A percentile compares a stretch with the other conserved stretches of the same genome.
phyloP scores from a whole-genome alignment of 2,797 vertebrate species.

The Hipposideros larvatus region DNA sequence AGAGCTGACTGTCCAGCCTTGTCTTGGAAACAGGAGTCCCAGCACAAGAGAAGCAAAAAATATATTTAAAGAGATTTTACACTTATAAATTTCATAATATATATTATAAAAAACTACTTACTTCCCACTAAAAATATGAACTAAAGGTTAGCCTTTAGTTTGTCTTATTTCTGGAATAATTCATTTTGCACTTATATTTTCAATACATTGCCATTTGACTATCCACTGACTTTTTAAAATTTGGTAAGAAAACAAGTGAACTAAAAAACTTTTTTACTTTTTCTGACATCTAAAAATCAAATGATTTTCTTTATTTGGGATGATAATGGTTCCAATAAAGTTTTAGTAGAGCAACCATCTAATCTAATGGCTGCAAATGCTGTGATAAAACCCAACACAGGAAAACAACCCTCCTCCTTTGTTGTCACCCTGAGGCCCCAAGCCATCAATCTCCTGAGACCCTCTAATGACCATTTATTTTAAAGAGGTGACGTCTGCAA shows the following conservation, averaged over 20 bases:
- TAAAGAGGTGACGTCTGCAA: background rate
- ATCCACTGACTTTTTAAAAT: slow-evolving; percentile 16
- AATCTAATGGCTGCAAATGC: background rate
- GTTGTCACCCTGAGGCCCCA: background rate
- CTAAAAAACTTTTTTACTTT: background rate
- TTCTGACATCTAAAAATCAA: background rate
- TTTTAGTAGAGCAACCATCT: background rate
- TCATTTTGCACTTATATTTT: background rate
- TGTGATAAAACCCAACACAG: background rate
- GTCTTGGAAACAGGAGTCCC: background rate
- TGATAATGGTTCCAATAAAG: background rate
- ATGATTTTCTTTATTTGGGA: background rate
- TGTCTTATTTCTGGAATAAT: background rate
- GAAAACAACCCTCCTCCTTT: background rate
- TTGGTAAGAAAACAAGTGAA: background rate
- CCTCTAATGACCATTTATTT: background rate
- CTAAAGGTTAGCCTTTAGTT: background rate
- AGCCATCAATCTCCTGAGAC: background rate
- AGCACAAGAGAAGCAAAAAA: background rate
- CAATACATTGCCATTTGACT: background rate
- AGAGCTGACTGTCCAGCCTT: background rate
- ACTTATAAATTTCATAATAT: background rate
- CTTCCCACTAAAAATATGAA: background rate
- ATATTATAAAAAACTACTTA: background rate
- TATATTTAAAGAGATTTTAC: background rate